These are phyloP conservation scores for Falco rusticolus DNA, from an alignment of 2,797 vertebrate genomes.

Conservation along the genomic window DNA sequence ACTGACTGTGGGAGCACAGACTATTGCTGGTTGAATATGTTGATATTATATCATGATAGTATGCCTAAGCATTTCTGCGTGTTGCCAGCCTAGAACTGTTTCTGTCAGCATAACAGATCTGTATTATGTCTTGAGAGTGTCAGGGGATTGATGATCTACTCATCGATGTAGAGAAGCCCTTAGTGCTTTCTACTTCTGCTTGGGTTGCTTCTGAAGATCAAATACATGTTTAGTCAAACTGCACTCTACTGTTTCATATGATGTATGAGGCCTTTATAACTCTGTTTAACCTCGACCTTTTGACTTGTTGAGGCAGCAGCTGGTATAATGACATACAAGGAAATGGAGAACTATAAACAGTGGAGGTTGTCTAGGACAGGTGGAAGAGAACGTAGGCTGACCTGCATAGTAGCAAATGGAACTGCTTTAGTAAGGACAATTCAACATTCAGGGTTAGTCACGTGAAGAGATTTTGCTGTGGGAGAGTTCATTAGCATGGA, in stretches of 20 bases:
- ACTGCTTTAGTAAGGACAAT: background rate
- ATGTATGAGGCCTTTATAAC: background rate
- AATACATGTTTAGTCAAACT: background rate
- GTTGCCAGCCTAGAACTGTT: background rate
- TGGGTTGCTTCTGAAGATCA: background rate
- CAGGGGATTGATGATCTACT: background rate
- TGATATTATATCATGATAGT: background rate
- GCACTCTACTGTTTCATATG: background rate
- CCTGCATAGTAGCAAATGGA: background rate
- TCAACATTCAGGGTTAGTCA: background rate
- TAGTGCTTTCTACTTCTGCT: background rate
- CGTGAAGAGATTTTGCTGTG: background rate
- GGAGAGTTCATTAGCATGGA: background rate
- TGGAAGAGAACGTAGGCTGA: background rate
- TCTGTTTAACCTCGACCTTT: background rate
- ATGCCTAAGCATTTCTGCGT: background rate
- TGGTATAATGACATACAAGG: background rate
- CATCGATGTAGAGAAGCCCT: background rate
- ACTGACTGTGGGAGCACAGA: background rate
- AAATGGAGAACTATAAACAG: background rate
- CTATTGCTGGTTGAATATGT: background rate
- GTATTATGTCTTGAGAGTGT: background rate
- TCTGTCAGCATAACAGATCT: background rate
- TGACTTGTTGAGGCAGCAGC: background rate
- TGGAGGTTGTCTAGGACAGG: background rate